A percentile compares a stretch with the other conserved stretches of the same genome.
Evolutionary conservation across 92 coral and sea anemone species (phyloP).

Genomic region (Phenganax subtilis): DNA sequence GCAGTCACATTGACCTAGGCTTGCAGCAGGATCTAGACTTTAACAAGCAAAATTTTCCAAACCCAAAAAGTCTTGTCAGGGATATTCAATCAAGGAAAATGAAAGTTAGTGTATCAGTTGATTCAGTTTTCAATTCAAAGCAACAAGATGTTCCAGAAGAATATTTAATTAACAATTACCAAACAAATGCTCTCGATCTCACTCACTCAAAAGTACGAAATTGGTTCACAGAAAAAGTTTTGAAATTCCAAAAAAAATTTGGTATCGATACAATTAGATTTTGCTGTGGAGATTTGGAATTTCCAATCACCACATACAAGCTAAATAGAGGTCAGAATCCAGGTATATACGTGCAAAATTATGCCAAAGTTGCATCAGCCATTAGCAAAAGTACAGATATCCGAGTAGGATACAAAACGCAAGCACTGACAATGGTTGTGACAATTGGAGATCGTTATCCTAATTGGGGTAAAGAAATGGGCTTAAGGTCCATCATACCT

Average conservation of each 20-base stretch:
- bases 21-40: conserved; percentile 61
- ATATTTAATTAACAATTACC: conserved; percentile 58
- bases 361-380: conserved; percentile 60
- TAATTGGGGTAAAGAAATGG: conserved; percentile 59
- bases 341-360: conserved; percentile 50
- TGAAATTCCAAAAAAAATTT: conserved; percentile 49
- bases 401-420: conserved; percentile 65
- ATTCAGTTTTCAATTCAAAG: conserved; percentile 64
- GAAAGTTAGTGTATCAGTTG: conserved; percentile 61
- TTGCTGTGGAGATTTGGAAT: conserved; percentile 66
- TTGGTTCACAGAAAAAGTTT: conserved; percentile 53
- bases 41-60: conserved; percentile 53
- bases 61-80: conserved; percentile 51
- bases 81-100: conserved; percentile 47
- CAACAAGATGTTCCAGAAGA: conserved; percentile 53
- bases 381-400: conserved; percentile 60
- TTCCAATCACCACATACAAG: conserved; percentile 54
- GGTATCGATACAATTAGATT: conserved; percentile 63
- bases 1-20: conserved; percentile 68
- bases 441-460: conserved; percentile 61
- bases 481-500: conserved; percentile 71
- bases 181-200: conserved; percentile 51
- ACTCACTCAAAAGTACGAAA: conserved; percentile 41
- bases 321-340: conserved; percentile 55
- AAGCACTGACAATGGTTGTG: conserved; percentile 53